These are phyloP conservation scores for Leptinotarsa texana DNA, from an alignment of 1,140 invertebrate species.

Conservation along the genomic window DNA sequence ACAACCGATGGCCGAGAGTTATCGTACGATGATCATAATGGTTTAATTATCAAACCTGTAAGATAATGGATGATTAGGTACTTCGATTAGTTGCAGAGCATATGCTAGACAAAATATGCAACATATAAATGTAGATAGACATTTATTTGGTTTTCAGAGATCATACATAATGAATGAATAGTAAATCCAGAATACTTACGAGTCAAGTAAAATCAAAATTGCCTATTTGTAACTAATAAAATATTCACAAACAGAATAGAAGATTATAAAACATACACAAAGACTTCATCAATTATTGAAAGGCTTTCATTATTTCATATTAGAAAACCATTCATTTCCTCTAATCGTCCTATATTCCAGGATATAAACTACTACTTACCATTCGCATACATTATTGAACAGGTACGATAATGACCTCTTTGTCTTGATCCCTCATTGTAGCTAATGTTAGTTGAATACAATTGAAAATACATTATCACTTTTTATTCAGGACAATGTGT, in stretches of 20 bases:
- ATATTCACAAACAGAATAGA: background rate
- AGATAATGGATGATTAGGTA: too few relatives aligned
- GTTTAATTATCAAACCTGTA: too few relatives aligned
- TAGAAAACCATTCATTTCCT: background rate
- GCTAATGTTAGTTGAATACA: background rate
- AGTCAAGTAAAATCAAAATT: too few relatives aligned
- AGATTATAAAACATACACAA: background rate
- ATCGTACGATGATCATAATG: too few relatives aligned
- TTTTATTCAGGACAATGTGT: background rate
- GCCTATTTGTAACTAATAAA: background rate
- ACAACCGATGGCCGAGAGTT: too few relatives aligned
- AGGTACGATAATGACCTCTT: constrained; percentile 3
- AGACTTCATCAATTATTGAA: background rate
- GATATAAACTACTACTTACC: background rate
- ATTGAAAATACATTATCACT: background rate
- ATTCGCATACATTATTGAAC: background rate
- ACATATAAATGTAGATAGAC: too few relatives aligned
- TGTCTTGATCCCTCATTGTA: background rate
- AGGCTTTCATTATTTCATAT: background rate
- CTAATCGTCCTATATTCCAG: background rate
- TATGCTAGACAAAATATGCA: too few relatives aligned
- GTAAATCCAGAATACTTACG: too few relatives aligned
- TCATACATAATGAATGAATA: too few relatives aligned
- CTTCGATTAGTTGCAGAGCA: too few relatives aligned
- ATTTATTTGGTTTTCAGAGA: too few relatives aligned